Evolutionary conservation across 2,888 invertebrate species (phyloP), one percentile per base, ranked within the genome.

Genomic region (Alviniconcha strummeri): DNA sequence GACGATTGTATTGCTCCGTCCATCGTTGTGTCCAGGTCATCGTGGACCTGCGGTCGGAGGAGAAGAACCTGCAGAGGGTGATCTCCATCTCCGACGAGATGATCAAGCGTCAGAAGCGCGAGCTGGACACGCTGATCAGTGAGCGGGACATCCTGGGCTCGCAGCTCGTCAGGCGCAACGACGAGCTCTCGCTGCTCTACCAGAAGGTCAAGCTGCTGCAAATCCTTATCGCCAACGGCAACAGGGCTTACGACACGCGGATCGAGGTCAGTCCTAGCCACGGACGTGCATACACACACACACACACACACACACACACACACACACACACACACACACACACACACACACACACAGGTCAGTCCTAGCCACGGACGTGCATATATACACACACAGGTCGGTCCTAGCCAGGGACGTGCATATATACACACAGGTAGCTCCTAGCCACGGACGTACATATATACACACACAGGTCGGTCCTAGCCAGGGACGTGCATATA

Each of bases 101-200:
- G 9, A 95, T 96, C 19, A 95, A 95, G 75, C 95, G 96, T 87
- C 95, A 96, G 89, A 94, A 95, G 86, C 96, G 96, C 90, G 96
- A 96, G 89, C 94, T 97, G 84, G 96, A 97, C 84, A 92, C 94
- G 91, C 92, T 93, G 80, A 93, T 94, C 87, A 93, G 93, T 87
- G 94, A 94, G 85, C 88, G 97, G 36, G 97, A 97, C 92, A 95
- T 97, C 84, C 95, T 98, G 5, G 97, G 97, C 0, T 96, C 97
- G 0, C 97, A 98, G 92, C 94, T 98, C 84, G 97, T 97, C 82
- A 94, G 97, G 19, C 95, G 97, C 85, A 97, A 97, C 92, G 97
- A 97, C 90, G 97, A 98, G 94, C 94, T 97, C 84, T 95, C 96
- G 0, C 94, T 97, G 82, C 94, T 97, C 55, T 96, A 96, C 88